A percentile compares a stretch with the other conserved stretches of the same genome.
phyloP scores from a whole-genome alignment of 2,797 vertebrate genomes.

The Hemitrygon akajei region DNA sequence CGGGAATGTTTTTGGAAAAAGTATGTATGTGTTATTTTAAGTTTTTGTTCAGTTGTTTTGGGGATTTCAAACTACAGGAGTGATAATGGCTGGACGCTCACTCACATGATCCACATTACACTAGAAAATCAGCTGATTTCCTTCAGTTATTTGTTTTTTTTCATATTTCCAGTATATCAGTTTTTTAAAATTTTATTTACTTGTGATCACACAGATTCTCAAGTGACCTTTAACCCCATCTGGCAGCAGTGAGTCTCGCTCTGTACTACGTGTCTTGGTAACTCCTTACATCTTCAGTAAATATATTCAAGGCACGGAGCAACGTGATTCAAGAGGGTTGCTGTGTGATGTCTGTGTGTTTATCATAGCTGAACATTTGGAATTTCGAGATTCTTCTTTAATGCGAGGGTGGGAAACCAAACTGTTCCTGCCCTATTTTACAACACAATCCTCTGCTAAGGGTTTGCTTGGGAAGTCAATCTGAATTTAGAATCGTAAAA shows the following conservation, averaged over 20 bases:
- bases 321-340: background rate
- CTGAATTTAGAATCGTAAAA: background rate
- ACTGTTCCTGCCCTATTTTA: background rate
- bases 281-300: background rate
- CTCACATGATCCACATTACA: background rate
- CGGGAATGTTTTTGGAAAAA: background rate
- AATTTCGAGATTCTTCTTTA: background rate
- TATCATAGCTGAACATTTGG: background rate
- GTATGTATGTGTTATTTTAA: background rate
- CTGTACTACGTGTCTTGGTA: background rate
- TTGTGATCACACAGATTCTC: background rate
- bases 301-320: background rate
- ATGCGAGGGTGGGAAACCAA: background rate
- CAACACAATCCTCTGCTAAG: background rate
- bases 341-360: background rate
- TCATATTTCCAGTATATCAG: no score
- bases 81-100: background rate
- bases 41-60: no score
- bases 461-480: background rate
- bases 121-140: no score
- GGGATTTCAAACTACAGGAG: background rate
- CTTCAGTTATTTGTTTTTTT: no score
- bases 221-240: background rate
- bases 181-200: no score
- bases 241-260: background rate